Conservation (phyloP, 2,113 vertebrate genomes). For the Petaurus breviceps region DNA sequence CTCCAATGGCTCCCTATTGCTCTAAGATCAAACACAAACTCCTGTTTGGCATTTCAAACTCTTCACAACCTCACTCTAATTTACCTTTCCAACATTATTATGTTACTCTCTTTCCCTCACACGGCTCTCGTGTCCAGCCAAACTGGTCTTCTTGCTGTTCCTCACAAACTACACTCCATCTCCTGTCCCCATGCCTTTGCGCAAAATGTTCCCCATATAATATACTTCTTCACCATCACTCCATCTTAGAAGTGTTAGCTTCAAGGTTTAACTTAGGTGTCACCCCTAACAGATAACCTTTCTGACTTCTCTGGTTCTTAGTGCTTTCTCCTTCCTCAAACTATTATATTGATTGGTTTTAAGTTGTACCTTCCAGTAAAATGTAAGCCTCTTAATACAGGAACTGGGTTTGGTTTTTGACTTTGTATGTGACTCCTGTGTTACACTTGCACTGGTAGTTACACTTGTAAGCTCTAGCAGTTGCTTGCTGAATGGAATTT, state of each 20-base stretch:
- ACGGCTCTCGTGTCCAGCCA: not conserved
- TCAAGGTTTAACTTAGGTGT: not conserved
- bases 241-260: not conserved
- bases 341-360: not conserved
- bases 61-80: not conserved
- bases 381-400: not conserved
- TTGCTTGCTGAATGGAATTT: not conserved
- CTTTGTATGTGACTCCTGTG: not conserved
- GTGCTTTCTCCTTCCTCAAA: not conserved
- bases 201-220: not conserved
- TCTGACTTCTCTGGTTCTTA: not conserved
- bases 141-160: not conserved
- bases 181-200: not conserved
- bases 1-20: not conserved
- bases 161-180: not conserved
- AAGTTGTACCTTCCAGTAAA: not conserved
- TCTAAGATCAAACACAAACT: not conserved
- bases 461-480: not conserved
- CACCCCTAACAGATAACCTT: not conserved
- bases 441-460: not conserved
- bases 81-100: not conserved
- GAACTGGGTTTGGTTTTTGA: not conserved
- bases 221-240: not conserved
- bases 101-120: not conserved
- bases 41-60: not conserved